Evolutionary conservation across 2,888 invertebrate species (phyloP).

Genomic region (Drosophila recens): DNA sequence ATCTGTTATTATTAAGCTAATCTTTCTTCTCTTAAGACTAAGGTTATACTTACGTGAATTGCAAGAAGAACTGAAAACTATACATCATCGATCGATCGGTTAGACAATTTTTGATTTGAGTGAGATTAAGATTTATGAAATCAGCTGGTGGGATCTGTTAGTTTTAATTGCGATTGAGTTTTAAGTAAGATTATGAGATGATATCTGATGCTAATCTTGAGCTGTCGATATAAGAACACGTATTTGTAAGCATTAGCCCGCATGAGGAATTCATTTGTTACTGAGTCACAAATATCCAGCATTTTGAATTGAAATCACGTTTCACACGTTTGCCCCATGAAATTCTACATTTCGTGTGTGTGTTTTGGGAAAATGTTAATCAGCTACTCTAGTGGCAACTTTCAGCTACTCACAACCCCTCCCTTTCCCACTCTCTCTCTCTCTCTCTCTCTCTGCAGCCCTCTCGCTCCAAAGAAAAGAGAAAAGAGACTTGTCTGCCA

Average conservation of each 20-base stretch:
- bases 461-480: constrained; percentile 32
- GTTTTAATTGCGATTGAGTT: neutral
- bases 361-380: constrained; percentile 42
- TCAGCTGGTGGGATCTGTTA: neutral
- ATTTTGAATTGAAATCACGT: constrained; percentile 58
- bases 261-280: neutral
- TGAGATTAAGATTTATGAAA: neutral
- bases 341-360: constrained; percentile 52
- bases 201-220: constrained; percentile 12
- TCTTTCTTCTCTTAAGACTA: no score
- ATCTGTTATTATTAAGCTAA: no score
- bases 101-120: no score
- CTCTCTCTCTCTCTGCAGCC: no score
- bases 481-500: constrained; percentile 45
- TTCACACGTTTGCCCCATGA: constrained; percentile 60
- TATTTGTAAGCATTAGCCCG: constrained; percentile 6
- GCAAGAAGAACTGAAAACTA: no score
- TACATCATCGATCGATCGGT: no score
- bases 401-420: neutral
- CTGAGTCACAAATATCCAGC: constrained; percentile 31
- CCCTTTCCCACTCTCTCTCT: neutral
- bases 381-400: constrained; percentile 30
- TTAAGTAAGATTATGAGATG: neutral
- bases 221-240: constrained; percentile 30
- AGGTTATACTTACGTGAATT: no score